Evolutionary conservation across 1,140 invertebrate species (phyloP), one percentile per base, ranked within the genome.

Genomic region (Arctopsyche grandis): DNA sequence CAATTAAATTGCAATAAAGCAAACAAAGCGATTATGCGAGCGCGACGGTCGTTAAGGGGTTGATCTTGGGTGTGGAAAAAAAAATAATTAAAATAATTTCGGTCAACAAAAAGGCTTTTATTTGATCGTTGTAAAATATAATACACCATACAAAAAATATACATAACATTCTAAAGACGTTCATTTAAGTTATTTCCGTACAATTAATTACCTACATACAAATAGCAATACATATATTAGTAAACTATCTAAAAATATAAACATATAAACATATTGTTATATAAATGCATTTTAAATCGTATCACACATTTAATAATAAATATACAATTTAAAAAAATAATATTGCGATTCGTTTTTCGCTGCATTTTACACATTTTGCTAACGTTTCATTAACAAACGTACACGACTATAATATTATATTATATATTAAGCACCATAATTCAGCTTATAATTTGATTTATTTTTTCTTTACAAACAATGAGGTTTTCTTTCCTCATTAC

Each of bases 1-100:
- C 71, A 56, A 74, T 74, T 74, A 74, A 52, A 74, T 46, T 29
- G 71, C 71, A 74, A 74, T 74, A 74, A 44, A 74, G 44, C 69
- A 56, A 56, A 74, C 46, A 56, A 74, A 74, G 22, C 24, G 5
- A 52, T 52, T 38, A 38, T 38, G 29, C 29, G 29, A 38, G 29
- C 29, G 29, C 7, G 29, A 38, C 48, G 48, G 48, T 52, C 48
- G 48, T 52, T 52, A 52, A 52, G 48, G 48, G 48, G 48, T 52
- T 52, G 48, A 52, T 52, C 48, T 52, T 7, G 29, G 7, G 29
- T 4, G 29, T 7, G 7, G 7, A 38, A 38, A 4, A 38, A 38
- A n/a, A n/a, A n/a, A n/a, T n/a, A n/a, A n/a, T n/a, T n/a, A n/a
- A n/a, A n/a, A n/a, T n/a, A n/a, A n/a, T n/a, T n/a, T 38, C 7